These are phyloP conservation scores for Festucalex cinctus DNA, from an alignment of 2,113 vertebrate species.

Conservation along the genomic window DNA sequence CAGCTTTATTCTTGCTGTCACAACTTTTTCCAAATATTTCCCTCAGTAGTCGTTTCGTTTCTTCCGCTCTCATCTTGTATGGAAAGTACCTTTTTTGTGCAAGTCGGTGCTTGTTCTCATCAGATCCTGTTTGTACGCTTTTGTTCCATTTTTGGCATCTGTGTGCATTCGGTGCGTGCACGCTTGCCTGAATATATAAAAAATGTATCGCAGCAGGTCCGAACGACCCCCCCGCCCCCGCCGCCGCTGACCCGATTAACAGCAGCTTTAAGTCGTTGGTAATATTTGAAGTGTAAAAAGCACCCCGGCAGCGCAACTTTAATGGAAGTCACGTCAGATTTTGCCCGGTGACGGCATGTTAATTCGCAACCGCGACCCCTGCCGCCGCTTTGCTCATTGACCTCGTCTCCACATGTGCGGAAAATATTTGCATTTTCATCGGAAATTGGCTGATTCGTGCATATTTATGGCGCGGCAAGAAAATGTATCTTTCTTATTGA, in stretches of 20 bases:
- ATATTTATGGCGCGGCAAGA: not conserved
- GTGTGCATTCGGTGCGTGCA: not conserved
- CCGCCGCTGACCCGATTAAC: conserved; percentile 1
- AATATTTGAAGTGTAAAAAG: conserved; percentile 11
- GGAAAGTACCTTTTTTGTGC: not conserved
- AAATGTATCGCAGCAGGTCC: conserved; percentile 24
- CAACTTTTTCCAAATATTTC: not conserved
- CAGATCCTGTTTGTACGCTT: not conserved
- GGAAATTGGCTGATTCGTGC: conserved; percentile 5
- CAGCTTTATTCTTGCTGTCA: too few species aligned
- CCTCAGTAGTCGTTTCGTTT: not conserved
- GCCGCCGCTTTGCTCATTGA: conserved; percentile 24
- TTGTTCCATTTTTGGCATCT: not conserved
- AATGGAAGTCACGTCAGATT: conserved; percentile 25
- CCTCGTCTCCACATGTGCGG: conserved; percentile 11
- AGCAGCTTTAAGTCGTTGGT: conserved; percentile 9
- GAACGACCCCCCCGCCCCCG: conserved; percentile 25
- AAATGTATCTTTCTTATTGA: not conserved
- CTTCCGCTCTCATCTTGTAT: not conserved
- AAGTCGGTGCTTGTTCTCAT: not conserved
- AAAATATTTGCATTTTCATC: not conserved
- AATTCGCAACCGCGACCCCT: conserved; percentile 31
- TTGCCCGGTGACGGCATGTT: conserved; percentile 15
- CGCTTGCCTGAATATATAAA: conserved; percentile 32
- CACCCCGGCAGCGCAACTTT: conserved; percentile 14